Evolutionary conservation across 2,113 vertebrate species (phyloP).

Genomic region (Aramus guarauna): DNA sequence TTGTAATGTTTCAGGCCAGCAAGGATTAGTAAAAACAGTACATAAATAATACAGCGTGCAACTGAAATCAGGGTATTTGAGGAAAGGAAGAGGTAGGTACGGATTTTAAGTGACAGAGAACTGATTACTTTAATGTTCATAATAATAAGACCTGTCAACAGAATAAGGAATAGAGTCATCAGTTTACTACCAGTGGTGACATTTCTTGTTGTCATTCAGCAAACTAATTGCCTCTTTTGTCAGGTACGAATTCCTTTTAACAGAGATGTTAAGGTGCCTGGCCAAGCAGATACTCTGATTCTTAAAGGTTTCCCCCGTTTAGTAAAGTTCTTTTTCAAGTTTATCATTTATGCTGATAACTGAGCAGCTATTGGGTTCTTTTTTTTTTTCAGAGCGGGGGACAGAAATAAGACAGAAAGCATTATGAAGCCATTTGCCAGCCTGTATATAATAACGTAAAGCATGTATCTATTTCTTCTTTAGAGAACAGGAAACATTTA

Average conservation of each 20-base stretch:
- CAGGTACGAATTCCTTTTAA: conserved; percentile 49
- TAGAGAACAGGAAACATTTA: not conserved
- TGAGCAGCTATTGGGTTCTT: not conserved
- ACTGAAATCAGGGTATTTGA: not conserved
- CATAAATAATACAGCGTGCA: not conserved
- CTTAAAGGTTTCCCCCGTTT: not conserved
- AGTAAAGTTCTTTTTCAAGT: not conserved
- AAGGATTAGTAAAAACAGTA: conserved; percentile 9
- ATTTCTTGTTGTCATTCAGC: conserved; percentile 44
- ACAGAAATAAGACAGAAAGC: not conserved
- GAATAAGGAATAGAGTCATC: conserved; percentile 58
- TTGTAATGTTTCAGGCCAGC: not conserved
- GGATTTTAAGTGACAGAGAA: conserved; percentile 51
- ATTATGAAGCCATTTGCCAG: not conserved
- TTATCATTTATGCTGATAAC: not conserved
- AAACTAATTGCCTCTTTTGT: conserved; percentile 59
- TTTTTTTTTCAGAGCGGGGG: not conserved
- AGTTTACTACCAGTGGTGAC: conserved; percentile 38
- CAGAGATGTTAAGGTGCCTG: not conserved
- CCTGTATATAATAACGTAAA: not conserved
- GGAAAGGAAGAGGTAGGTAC: not conserved
- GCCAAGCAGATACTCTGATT: not conserved
- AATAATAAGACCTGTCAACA: conserved; percentile 56
- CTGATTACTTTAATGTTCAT: conserved; percentile 43
- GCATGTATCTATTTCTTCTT: not conserved